A percentile compares a stretch with the other conserved stretches of the same genome.
Evolutionary conservation across 2,888 invertebrate genomes (phyloP).

Genomic region (Agrotis segetum): DNA sequence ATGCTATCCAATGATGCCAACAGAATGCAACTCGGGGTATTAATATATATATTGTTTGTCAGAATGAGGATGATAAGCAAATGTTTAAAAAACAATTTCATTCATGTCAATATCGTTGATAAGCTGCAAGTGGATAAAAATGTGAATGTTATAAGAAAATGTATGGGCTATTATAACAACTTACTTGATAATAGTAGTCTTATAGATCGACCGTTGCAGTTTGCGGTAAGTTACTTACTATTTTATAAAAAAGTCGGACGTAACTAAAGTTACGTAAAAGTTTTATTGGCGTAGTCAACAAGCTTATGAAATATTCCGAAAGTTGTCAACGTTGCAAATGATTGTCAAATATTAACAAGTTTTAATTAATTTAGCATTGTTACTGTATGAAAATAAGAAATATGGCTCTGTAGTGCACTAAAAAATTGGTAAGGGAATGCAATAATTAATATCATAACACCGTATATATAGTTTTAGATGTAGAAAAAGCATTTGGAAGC

Average conservation of each 20-base stretch:
- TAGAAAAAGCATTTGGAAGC: no score
- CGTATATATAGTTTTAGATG: no score
- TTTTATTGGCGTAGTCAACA: no score
- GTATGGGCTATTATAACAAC: constrained; percentile 41
- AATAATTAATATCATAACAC: no score
- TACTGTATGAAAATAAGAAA: no score
- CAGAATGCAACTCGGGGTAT: neutral
- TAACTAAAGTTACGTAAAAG: no score
- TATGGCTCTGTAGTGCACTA: no score
- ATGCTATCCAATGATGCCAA: neutral
- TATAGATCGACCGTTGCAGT: constrained; percentile 24
- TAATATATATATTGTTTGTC: neutral
- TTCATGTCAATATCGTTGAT: constrained; percentile 42
- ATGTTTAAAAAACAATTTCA: constrained; percentile 17
- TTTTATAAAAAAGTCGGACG: neutral
- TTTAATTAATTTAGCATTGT: no score
- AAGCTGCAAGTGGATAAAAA: constrained; percentile 12
- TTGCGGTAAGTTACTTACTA: constrained; percentile 15
- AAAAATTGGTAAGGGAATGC: no score
- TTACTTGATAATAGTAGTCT: constrained; percentile 32
- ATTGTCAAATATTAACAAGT: no score
- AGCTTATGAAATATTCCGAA: no score
- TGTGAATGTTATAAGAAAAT: constrained; percentile 21
- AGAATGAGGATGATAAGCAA: constrained; percentile 1
- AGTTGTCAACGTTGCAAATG: no score